Evolutionary conservation across 2,888 invertebrate genomes (phyloP).

Genomic region (Linnaemya vulpina): DNA sequence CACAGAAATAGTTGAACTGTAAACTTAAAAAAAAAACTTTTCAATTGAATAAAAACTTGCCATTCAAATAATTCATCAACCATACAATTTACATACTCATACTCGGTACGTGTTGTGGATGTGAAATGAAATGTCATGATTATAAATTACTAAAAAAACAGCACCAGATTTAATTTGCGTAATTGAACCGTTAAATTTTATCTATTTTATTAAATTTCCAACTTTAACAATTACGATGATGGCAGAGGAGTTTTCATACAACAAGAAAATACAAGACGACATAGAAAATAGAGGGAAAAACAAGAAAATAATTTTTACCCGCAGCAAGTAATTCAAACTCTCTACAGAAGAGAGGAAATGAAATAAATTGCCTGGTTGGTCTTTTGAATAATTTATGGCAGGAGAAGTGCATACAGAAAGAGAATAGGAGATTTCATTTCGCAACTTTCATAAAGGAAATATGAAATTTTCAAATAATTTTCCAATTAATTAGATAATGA

Average conservation of each 20-base stretch:
- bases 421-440: not conserved
- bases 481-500: slow-evolving; percentile 55
- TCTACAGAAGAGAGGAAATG: slow-evolving; percentile 18
- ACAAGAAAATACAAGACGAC: slow-evolving; percentile 23
- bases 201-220: slow-evolving; percentile 9
- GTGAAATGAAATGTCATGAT: slow-evolving; percentile 20
- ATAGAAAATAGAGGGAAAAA: not conserved
- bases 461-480: slow-evolving; percentile 40
- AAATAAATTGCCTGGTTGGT: slow-evolving; percentile 35
- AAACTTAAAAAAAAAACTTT: not conserved
- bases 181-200: slow-evolving; percentile 63
- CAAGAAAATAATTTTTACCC: not conserved
- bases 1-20: not conserved
- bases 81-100: not conserved
- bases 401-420: not conserved
- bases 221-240: not conserved
- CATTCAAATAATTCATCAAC: not conserved
- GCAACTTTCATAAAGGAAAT: not conserved
- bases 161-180: slow-evolving; percentile 54
- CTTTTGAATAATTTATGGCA: slow-evolving; percentile 26
- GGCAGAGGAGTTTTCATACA: slow-evolving; percentile 5
- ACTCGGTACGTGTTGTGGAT: not conserved
- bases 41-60: not conserved
- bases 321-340: not conserved
- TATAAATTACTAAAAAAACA: slow-evolving; percentile 29